Evolutionary conservation across 2,888 invertebrate species (phyloP), one percentile per base, ranked within the genome.

Genomic region (Dasypolia templi): DNA sequence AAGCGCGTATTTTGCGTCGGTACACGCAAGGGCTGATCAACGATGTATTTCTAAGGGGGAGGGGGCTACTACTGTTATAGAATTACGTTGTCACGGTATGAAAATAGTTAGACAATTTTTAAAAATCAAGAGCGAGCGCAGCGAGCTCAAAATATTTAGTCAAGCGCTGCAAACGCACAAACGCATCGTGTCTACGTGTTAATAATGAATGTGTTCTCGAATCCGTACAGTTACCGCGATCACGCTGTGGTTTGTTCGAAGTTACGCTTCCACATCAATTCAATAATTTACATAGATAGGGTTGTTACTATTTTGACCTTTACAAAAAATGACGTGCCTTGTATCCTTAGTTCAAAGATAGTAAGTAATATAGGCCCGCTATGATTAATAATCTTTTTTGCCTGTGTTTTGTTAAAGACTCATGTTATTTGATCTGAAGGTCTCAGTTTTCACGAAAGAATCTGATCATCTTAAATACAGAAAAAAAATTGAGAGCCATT

Each of bases 351-450:
- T 46, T 39, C 7, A 44, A 29, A 46, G 19, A 46, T 46, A n/a
- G n/a, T n/a, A n/a, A n/a, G n/a, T n/a, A n/a, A n/a, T n/a, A n/a
- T n/a, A n/a, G 29, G 22, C 11, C 29, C 17, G 22, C 22, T n/a
- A 32, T 39, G 12, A 46, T 29, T 17, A 12, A 12, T 51, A n/a
- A 55, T 78, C 17, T 69, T n/a, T 68, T 42, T 9, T 46, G 29
- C 29, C 35, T 53, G 22, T 51, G 51, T 32, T 39, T 17, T 3
- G n/a, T 35, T 44, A 61, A 51, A 51, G 19, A 29, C 26, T 26
- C 26, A 53, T 39, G n/a, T 62, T 26, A 22, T 14, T 58, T 58
- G 2, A 72, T 49, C 49, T 46, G 55, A 4, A 72, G 29, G 0
- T 42, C 29, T 56, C 14, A 35, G 3, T 42, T 56, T 49, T 56